Evolutionary conservation across 2,113 vertebrate species (phyloP).

Genomic region (Psittacula cyanocephala): DNA sequence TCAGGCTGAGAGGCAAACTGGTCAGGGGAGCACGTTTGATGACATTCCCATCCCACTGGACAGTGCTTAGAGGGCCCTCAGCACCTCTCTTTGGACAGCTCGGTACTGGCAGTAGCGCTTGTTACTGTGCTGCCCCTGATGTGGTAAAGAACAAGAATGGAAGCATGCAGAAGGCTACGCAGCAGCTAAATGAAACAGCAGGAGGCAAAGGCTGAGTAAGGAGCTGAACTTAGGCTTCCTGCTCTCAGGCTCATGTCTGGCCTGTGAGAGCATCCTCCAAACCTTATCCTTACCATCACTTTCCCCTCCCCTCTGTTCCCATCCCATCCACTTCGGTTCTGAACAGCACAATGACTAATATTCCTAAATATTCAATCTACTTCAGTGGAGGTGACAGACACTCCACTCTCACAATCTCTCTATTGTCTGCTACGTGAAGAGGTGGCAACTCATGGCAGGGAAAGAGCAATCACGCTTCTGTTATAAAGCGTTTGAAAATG

Average conservation of each 20-base stretch:
- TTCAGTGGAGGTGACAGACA: neutral
- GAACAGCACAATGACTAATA: neutral
- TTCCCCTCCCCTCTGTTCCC: neutral
- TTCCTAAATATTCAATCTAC: neutral
- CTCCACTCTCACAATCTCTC: neutral
- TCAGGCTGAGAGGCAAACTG: neutral
- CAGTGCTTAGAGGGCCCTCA: neutral
- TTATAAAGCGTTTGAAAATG: neutral
- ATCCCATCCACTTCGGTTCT: neutral
- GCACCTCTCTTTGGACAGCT: neutral
- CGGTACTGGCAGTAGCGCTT: neutral
- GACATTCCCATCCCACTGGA: neutral
- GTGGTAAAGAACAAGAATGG: neutral
- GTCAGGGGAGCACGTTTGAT: neutral
- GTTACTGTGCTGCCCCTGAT: neutral
- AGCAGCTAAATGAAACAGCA: neutral
- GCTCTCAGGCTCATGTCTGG: neutral
- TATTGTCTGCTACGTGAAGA: fast-evolving
- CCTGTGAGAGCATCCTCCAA: neutral
- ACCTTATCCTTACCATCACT: neutral
- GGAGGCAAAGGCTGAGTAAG: neutral
- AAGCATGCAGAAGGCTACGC: neutral
- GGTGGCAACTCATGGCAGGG: neutral
- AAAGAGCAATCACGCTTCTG: neutral
- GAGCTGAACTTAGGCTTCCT: neutral